Base-by-base conservation (phyloP, 2,113 vertebrate genomes). In the Scartelaos histophorus region DNA sequence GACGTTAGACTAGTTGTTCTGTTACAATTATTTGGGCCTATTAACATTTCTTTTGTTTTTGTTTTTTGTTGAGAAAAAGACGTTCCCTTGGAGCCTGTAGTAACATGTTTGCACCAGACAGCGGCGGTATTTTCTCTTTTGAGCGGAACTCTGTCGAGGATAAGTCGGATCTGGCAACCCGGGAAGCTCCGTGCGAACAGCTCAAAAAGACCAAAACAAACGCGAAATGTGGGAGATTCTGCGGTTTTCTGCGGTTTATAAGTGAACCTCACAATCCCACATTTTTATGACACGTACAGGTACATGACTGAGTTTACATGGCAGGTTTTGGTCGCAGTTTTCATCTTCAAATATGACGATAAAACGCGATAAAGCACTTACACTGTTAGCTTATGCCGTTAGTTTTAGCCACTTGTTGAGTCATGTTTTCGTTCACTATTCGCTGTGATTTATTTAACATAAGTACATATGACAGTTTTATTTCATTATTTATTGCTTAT, bases 101-200 rank as follows among this genome's bases (percentile, higher is more conserved):
- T 64, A 38, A 9, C 61, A 0, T 5, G 34, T 19, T 29, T 61
- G n/a, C 7, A 19, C 34, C 61, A 35, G 7, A 64, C 1, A 0
- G 61, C 15, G 61, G 61, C 61, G 17, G 61, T 38, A 7, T 29
- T 64, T n/a, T 19, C 29, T 34, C 34, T 5, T n/a, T 7, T n/a
- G 61, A 64, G 29, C 61, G 15, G 34, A 38, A 64, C 1, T 64
- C 29, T 12, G 61, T 15, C 19, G 17, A 2, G 19, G 60, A 62
- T 2, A 21, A 57, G 9, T 22, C 56, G n/a, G 56, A 62, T 62
- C 60, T 62, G 60, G 60, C 60, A 62, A 62, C 60, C 60, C 60
- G 60, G 16, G 60, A 62, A 15, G 7, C 16, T 29, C 57, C 57
- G 57, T 25, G 57, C 13, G 34, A 19, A n/a, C 34, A 64, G 22